Evolutionary conservation across 2,888 invertebrate species (phyloP).

Genomic region (Dryobota labecula): DNA sequence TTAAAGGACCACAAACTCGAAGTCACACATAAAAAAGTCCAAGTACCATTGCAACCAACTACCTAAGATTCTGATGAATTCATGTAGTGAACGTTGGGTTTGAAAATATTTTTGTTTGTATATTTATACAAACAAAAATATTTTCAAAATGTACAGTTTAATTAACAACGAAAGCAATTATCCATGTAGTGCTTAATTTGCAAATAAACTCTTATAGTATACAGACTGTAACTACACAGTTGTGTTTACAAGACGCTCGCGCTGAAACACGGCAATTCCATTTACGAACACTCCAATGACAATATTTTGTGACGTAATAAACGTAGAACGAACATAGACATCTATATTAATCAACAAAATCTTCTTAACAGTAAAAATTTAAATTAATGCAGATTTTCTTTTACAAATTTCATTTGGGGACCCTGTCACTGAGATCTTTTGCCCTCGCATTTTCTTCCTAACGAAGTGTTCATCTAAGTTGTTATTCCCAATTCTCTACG

Average conservation of each 20-base stretch:
- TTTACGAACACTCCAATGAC: conserved; percentile 56
- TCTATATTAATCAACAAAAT: conserved; percentile 57
- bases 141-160: conserved; percentile 23
- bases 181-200: conserved; percentile 37
- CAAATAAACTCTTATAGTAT: conserved; percentile 27
- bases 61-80: neutral
- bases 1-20: neutral
- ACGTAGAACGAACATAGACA: conserved; percentile 27
- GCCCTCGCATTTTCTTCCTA: conserved; percentile 70
- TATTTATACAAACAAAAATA: conserved; percentile 1
- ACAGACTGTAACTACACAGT: conserved; percentile 27
- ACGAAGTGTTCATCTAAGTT: conserved; percentile 73
- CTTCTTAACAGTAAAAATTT: conserved; percentile 52
- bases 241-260: conserved; percentile 50
- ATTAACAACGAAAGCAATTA: conserved; percentile 51
- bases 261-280: conserved; percentile 63
- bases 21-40: neutral
- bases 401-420: conserved; percentile 71
- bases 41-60: neutral
- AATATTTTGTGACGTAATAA: conserved; percentile 61
- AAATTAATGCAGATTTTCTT: conserved; percentile 67
- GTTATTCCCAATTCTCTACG: conserved; percentile 73
- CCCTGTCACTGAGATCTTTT: conserved; percentile 69
- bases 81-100: neutral
- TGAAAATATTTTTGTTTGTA: too few relatives aligned